phyloP scores from a whole-genome alignment of 2,888 invertebrate species.

The Ypsolopha sequella region DNA sequence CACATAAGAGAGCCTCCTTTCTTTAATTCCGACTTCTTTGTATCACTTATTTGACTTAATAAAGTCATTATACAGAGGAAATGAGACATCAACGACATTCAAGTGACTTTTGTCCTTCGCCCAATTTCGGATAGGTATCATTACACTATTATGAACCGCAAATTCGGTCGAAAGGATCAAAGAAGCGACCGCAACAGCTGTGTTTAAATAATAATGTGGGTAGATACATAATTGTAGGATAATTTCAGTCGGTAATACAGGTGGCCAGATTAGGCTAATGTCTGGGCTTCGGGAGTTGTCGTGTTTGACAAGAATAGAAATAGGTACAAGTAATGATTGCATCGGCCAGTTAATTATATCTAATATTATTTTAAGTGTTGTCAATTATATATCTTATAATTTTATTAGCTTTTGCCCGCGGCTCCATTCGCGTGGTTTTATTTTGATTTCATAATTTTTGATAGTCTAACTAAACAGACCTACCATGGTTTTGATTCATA shows the following conservation, averaged over 20 bases:
- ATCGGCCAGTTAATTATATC: too few relatives aligned
- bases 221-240: constrained; percentile 14
- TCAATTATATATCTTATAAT: too few relatives aligned
- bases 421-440: too few relatives aligned
- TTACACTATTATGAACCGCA: constrained; percentile 16
- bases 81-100: constrained; percentile 23
- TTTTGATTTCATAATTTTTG: too few relatives aligned
- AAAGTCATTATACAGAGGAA: constrained; percentile 32
- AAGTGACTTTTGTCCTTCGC: constrained; percentile 5
- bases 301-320: too few relatives aligned
- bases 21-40: background rate
- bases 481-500: too few relatives aligned
- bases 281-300: background rate
- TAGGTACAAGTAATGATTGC: too few relatives aligned
- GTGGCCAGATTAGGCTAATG: constrained; percentile 2
- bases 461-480: too few relatives aligned
- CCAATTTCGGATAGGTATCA: constrained; percentile 19
- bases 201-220: constrained; percentile 13
- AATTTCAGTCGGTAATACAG: constrained; percentile 14
- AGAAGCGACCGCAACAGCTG: constrained; percentile 21
- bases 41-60: constrained; percentile 26
- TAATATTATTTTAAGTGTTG: too few relatives aligned
- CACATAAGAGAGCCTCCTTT: background rate
- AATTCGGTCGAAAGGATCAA: constrained; percentile 12
- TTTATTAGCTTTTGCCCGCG: too few relatives aligned